Evolutionary conservation across 2,797 vertebrate species (phyloP), one percentile per base, ranked within the genome.

Genomic region (Oreortyx pictus): DNA sequence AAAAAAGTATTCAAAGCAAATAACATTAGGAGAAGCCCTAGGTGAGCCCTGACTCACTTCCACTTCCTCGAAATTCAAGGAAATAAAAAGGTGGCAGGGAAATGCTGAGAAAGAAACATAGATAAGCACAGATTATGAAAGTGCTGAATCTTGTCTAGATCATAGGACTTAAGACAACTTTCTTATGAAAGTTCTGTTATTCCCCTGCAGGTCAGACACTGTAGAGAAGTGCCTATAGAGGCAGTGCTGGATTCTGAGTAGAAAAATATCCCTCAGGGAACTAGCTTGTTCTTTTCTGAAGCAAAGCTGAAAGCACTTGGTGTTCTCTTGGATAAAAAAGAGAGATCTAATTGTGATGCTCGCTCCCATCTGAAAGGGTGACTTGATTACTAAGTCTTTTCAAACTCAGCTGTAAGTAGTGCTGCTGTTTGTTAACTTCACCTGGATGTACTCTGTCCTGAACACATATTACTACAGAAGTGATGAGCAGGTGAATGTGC

Each of bases 241-340:
- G 47, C 1, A 0, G 72, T 3, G 17, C 1, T 75, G 62, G n/a
- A 92, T 85, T 81, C 65, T 56, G 43, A 80, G 39, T 11, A 91
- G 61, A 87, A 95, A 77, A 81, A 86, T 25, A 83, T 35, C 44
- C 41, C 23, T 89, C 44, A 33, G 60, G 49, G 65, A 87, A 75
- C 57, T 50, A 88, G 44, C 65, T 80, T 82, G 62, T 78, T 79
- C 44, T 90, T 80, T 84, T 85, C 57, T 91, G 84, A 90, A 88
- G 44, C 72, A 87, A 92, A 92, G 62, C 5, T 2, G 43, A 92
- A 93, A 88, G 54, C 35, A 82, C 41, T 80, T 92, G 66, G 62
- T 78, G 81, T 82, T 92, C 86, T 80, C 73, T 87, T 62, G 54
- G 52, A 89, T 15, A 93, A 70, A 96, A 96, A 72, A 87, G 68